These are phyloP conservation scores for Muscidifurax raptorellus DNA, from an alignment of 1,140 invertebrate genomes.

Conservation along the genomic window DNA sequence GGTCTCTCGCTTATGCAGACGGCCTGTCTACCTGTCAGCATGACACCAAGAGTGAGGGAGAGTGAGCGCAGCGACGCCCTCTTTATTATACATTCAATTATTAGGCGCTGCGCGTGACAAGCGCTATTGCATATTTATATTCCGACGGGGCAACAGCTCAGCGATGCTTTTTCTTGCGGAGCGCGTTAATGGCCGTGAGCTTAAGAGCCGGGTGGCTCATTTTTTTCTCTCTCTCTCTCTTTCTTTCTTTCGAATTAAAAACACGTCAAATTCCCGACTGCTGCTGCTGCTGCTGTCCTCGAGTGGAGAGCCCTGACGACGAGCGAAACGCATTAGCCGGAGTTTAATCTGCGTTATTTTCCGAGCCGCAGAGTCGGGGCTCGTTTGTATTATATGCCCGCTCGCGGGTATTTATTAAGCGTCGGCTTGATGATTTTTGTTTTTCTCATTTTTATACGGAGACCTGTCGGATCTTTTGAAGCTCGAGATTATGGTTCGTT, in stretches of 20 bases:
- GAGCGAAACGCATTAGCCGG: constrained; percentile 27
- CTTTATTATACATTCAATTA: constrained; percentile 76
- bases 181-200: constrained; percentile 61
- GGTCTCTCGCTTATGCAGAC: constrained; percentile 36
- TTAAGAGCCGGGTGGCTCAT: constrained; percentile 44
- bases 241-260: constrained; percentile 45
- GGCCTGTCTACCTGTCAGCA: constrained; percentile 66
- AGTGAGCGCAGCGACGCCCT: constrained; percentile 66
- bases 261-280: constrained; percentile 39
- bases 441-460: not conserved
- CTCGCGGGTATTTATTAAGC: not conserved
- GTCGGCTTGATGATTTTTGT: not conserved
- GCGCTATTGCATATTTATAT: constrained; percentile 74
- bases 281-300: not conserved
- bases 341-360: constrained; percentile 32
- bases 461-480: no score
- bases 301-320: constrained; percentile 4
- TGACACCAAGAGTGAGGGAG: constrained; percentile 59
- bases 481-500: no score
- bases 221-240: constrained; percentile 4
- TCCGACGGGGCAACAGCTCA: constrained; percentile 54
- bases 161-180: constrained; percentile 45
- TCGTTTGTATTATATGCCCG: not conserved
- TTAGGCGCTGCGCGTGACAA: constrained; percentile 74
- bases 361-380: not conserved